These are phyloP conservation scores for Popillia japonica DNA, from an alignment of 1,140 invertebrate species.

Conservation along the genomic window DNA sequence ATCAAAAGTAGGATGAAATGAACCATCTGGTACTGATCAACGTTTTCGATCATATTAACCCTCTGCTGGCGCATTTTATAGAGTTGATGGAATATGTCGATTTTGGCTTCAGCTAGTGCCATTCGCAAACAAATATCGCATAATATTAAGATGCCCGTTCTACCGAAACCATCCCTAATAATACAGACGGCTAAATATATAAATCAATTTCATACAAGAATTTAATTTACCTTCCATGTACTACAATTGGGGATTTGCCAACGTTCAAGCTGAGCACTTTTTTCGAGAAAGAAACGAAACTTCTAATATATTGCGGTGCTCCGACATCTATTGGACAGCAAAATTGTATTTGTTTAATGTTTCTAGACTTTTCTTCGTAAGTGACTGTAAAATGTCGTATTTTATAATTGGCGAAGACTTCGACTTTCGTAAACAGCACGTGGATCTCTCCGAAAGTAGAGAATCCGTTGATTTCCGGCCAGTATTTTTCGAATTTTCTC, in stretches of 20 bases:
- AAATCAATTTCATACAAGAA: background rate
- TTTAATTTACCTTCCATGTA: background rate
- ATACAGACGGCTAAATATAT: background rate
- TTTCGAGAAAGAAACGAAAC: background rate
- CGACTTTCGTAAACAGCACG: background rate
- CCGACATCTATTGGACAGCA: background rate
- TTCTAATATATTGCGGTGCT: background rate
- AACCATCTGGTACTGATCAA: constrained; percentile 57
- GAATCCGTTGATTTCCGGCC: constrained; percentile 63
- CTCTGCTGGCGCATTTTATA: constrained; percentile 78
- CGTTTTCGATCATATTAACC: constrained; percentile 73
- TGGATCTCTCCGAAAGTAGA: constrained; percentile 59
- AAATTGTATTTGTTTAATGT: background rate
- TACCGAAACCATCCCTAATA: constrained; percentile 80
- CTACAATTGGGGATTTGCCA: background rate
- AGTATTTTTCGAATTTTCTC: constrained; percentile 72
- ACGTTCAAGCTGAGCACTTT: background rate
- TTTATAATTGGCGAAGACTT: background rate
- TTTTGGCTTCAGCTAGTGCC: constrained; percentile 67
- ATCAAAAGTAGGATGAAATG: constrained; percentile 56
- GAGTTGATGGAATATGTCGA: constrained; percentile 87
- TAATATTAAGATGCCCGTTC: constrained; percentile 86
- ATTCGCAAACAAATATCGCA: constrained; percentile 81
- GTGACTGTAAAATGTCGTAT: background rate
- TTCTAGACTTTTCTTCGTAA: background rate